phyloP scores from a whole-genome alignment of 2,888 invertebrate genomes.

The Tanypteryx hageni region DNA sequence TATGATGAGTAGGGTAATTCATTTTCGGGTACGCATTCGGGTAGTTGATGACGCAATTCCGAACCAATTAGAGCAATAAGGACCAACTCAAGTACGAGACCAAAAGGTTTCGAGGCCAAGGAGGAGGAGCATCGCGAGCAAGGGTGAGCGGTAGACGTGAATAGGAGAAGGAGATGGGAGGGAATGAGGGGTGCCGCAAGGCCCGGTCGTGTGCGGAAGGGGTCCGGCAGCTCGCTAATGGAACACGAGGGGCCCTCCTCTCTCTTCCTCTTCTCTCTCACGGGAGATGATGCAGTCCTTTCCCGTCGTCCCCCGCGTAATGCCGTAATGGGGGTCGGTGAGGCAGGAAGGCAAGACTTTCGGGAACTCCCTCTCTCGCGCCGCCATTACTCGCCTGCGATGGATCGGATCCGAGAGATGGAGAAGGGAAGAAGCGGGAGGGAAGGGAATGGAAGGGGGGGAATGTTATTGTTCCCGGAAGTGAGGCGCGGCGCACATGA shows the following conservation, averaged over 20 bases:
- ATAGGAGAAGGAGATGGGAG: background rate
- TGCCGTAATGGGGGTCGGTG: background rate
- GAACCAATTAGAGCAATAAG: no score
- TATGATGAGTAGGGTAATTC: no score
- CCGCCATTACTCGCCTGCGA: background rate
- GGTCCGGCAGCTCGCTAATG: background rate
- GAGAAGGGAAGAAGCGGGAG: no score
- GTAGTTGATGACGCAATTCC: no score
- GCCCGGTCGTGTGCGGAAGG: background rate
- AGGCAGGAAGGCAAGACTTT: background rate
- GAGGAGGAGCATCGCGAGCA: background rate
- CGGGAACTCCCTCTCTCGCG: background rate
- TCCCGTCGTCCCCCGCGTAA: background rate
- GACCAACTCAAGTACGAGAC: no score
- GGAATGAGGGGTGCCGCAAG: background rate
- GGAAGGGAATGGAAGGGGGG: no score
- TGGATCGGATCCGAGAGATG: background rate
- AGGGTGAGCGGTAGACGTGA: background rate
- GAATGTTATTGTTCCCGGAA: background rate
- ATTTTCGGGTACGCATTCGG: no score
- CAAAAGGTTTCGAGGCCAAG: background rate
- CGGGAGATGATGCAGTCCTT: background rate
- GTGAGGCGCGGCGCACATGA: constrained; percentile 4
- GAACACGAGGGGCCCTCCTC: background rate
- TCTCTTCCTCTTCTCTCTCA: background rate